Conservation (phyloP, 2,113 vertebrate species). For the Macroglossus sobrinus region DNA sequence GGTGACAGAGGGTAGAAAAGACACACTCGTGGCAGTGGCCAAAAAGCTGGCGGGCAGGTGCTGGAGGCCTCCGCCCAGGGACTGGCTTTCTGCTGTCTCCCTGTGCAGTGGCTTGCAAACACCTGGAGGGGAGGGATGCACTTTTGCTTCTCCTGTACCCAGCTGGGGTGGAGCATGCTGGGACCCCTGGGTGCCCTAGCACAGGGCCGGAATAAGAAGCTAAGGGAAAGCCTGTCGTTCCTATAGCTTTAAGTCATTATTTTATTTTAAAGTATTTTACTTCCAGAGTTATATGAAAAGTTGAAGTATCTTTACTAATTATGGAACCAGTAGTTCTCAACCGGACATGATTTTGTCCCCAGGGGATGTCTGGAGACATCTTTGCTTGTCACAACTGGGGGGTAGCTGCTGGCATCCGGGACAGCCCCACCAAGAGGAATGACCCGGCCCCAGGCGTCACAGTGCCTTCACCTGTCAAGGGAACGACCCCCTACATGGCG, state of each 20-base stretch:
- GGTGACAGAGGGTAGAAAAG: background rate
- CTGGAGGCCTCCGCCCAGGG: too few relatives aligned
- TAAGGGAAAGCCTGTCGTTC: background rate
- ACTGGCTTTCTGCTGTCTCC: too few relatives aligned
- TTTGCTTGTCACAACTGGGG: too few relatives aligned
- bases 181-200: background rate
- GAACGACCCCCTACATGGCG: too few relatives aligned
- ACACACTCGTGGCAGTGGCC: rapidly evolving
- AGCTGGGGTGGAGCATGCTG: background rate
- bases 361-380: rapidly evolving
- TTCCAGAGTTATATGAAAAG: background rate
- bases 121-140: rapidly evolving
- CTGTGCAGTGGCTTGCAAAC: too few relatives aligned
- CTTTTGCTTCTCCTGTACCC: background rate
- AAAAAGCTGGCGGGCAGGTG: background rate
- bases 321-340: background rate
- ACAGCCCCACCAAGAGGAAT: too few relatives aligned
- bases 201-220: rapidly evolving
- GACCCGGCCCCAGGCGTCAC: rapidly evolving
- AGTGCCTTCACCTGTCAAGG: too few relatives aligned
- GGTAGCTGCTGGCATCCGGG: background rate
- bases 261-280: background rate
- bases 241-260: background rate
- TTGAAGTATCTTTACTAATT: background rate
- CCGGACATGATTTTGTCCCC: background rate